Conservation (phyloP, 2,888 invertebrate species). For the Aspidiotus rigidus region DNA sequence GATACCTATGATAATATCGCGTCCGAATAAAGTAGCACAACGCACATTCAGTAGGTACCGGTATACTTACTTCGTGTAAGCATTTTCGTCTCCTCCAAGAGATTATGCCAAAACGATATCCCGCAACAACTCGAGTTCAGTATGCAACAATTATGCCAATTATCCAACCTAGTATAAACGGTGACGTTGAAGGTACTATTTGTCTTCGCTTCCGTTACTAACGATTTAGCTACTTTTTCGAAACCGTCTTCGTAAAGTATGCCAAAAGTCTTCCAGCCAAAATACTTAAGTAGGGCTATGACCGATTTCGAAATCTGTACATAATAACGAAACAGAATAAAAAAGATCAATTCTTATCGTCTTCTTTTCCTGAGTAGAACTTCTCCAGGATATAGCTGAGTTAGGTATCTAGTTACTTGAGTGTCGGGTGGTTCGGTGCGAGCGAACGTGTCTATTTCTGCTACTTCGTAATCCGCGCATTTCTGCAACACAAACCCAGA, state of each 20-base stretch:
- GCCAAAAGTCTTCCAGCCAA: constrained; percentile 88
- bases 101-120: constrained; percentile 70
- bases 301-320: constrained; percentile 83
- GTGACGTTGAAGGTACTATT: constrained; percentile 50
- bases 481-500: constrained; percentile 52
- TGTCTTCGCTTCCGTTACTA: constrained; percentile 74
- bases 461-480: constrained; percentile 86
- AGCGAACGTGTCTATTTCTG: constrained; percentile 80
- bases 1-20: too few relatives aligned
- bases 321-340: constrained; percentile 25
- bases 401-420: constrained; percentile 52
- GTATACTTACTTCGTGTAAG: constrained; percentile 63
- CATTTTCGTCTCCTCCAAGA: constrained; percentile 75
- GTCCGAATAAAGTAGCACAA: too few relatives aligned
- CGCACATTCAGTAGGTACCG: too few relatives aligned
- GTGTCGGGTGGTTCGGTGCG: constrained; percentile 89
- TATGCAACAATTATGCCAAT: constrained; percentile 63
- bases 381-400: neutral
- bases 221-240: constrained; percentile 70
- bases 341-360: neutral
- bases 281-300: constrained; percentile 78
- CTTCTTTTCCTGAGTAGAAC: neutral
- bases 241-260: constrained; percentile 74
- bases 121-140: constrained; percentile 66
- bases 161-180: constrained; percentile 60